Evolutionary conservation across 2,797 vertebrate species (phyloP), one percentile per base, ranked within the genome.

Genomic region (Rhinatrema bivittatum): DNA sequence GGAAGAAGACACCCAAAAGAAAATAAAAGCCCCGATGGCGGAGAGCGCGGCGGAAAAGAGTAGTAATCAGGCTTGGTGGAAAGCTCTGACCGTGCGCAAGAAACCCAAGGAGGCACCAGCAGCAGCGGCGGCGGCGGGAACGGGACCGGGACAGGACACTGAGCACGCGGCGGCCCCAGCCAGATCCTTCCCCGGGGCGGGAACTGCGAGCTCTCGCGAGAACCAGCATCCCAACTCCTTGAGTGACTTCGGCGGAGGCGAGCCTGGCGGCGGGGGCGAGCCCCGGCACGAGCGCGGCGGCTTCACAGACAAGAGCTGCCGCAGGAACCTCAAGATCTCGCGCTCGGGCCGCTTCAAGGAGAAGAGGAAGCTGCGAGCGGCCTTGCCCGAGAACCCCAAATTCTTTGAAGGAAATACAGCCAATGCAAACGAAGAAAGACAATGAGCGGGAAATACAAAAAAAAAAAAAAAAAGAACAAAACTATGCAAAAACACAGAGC

Each of bases 261-360:
- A n/a, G n/a, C n/a, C n/a, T n/a, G 3, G 75, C 79, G 3, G 75
- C 79, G 2, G 78, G 2, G 66, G 81, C 1, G 89, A 93, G 32
- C 60, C 81, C 7, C 46, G 10, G 6, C 48, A 86, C 25, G 78
- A 83, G 5, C 52, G 70, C 0, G 54, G 76, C 0, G 67, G 73
- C 7, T 87, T 86, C 51, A 91, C 76, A 3, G 68, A 87, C 31
- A 70, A 70, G 50, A 73, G 70, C 3, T 93, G 70, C 55, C 86
- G 91, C 20, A 79, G 94, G 46, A 91, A 89, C 48, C 76, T 98
- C 55, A 91, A 80, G 10, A 85, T 97, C 36, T 97, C 93, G 0
- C 93, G 92, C 32, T 97, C 93, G 0, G 94, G 93, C 3, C 87
- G 94, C 24, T 97, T 91, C 58, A 97, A 90, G 49, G 91, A 91